Base-by-base conservation (phyloP, 2,113 vertebrate species). In the Nesogale talazaci region DNA sequence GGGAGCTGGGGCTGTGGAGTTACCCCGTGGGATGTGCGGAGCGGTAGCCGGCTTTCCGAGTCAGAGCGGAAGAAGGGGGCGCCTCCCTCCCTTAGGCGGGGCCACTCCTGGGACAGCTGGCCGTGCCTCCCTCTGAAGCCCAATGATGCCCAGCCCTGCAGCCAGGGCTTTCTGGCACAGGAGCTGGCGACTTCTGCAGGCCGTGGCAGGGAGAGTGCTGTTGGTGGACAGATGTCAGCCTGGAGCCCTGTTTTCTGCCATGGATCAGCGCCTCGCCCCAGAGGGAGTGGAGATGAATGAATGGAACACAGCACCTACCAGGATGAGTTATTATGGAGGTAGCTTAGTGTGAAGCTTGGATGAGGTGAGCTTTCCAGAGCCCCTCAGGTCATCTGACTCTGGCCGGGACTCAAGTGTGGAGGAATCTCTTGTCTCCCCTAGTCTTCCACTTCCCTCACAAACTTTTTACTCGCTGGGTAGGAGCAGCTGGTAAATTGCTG, bases 361-460 rank as follows among this genome's bases (percentile, higher is more conserved):
- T 16, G 40, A 74, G 36, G 52, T 16, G 59, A 83, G 86, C 83
- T 42, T 52, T n/a, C 2, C 22, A 42, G 23, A 15, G 6, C 0
- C 11, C 52, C 8, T 56, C n/a, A 7, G 83, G 38, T 20, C 77
- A 36, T 36, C 34, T 14, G 22, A 11, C 36, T 4, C 72, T 12
- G 42, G 25, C 38, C 46, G 46, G 46, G 46, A 52, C 46, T 40
- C 42, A 36, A 25, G 79, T 4, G 23, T 59, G 80, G 59, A 38
- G 27, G 1, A 7, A 4, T 76, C 74, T 75, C 29, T 88, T 27
- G 57, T 14, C 29, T 81, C 38, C 77, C 61, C 12, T 61, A 16
- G 46, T 11, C 19, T 4, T 6, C 2, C 0, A 25, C 2, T 12
- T 0, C 3, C 25, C 42, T 11, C 19, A 9, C 16, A 12, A 27